These are phyloP conservation scores for Microcebus murinus DNA, from an alignment of 2,113 vertebrate species.

Conservation along the genomic window DNA sequence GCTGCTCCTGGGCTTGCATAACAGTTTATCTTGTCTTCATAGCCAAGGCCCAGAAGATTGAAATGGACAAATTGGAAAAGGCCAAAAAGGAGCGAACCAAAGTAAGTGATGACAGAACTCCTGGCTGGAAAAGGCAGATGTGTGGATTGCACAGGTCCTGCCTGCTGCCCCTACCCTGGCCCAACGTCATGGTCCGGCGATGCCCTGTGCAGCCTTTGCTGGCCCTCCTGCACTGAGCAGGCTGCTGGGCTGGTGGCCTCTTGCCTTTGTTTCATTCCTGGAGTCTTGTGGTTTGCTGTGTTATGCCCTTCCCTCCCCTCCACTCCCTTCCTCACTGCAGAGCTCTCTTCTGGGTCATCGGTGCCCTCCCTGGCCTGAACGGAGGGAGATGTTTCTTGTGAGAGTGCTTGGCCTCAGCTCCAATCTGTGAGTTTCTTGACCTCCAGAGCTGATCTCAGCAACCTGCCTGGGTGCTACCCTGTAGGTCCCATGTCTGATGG, in stretches of 20 bases:
- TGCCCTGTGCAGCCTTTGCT: background rate
- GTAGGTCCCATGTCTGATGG: background rate
- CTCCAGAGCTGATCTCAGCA: background rate
- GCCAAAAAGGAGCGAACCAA: slow-evolving; percentile 98
- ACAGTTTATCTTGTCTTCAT: slow-evolving; percentile 52
- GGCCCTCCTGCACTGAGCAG: background rate
- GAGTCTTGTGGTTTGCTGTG: background rate
- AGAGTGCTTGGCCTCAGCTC: background rate
- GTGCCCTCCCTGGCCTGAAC: background rate
- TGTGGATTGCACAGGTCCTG: background rate
- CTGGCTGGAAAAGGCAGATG: background rate
- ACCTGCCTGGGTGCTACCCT: background rate
- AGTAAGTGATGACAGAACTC: slow-evolving; percentile 82
- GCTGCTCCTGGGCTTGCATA: background rate
- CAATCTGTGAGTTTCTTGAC: background rate
- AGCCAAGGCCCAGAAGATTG: slow-evolving; percentile 99
- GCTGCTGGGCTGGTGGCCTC: background rate
- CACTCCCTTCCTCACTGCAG: too few species aligned
- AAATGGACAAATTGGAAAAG: slow-evolving; percentile 99
- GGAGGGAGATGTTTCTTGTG: background rate
- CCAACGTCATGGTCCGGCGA: rapidly evolving
- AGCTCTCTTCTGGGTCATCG: rapidly evolving
- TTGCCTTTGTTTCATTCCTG: background rate
- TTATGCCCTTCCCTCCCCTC: rapidly evolving
- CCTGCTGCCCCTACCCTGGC: rapidly evolving